Conservation (phyloP, 2,113 vertebrate genomes). For the Callorhinus ursinus region DNA sequence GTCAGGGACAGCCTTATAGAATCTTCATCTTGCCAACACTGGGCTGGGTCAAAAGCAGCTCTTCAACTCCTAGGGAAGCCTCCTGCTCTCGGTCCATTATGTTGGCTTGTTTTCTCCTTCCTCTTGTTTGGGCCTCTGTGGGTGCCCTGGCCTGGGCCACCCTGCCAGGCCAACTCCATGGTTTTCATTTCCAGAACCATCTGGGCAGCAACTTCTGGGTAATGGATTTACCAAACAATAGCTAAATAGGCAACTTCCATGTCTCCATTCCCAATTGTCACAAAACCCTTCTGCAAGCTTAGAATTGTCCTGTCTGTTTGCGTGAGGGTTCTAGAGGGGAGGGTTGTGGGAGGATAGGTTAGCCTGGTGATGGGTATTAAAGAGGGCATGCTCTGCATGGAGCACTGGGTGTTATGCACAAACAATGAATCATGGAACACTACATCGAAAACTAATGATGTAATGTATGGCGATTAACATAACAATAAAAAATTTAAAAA, state of each 20-base stretch:
- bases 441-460: no score
- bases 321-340: no score
- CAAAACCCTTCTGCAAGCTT: neutral
- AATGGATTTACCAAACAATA: neutral
- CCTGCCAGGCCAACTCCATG: neutral
- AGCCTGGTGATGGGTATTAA: no score
- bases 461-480: no score
- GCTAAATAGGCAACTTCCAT: neutral
- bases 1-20: neutral
- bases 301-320: neutral
- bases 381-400: no score
- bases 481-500: no score
- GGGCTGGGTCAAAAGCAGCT: neutral
- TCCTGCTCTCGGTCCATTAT: neutral
- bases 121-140: neutral
- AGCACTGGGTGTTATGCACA: no score
- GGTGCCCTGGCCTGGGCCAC: no score
- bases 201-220: neutral
- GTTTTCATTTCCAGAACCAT: neutral
- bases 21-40: neutral
- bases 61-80: neutral
- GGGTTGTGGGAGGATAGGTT: no score
- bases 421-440: no score
- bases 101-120: neutral
- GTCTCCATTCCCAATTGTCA: neutral